Evolutionary conservation across 2,113 vertebrate species (phyloP).

Genomic region (Prunella himalayana): DNA sequence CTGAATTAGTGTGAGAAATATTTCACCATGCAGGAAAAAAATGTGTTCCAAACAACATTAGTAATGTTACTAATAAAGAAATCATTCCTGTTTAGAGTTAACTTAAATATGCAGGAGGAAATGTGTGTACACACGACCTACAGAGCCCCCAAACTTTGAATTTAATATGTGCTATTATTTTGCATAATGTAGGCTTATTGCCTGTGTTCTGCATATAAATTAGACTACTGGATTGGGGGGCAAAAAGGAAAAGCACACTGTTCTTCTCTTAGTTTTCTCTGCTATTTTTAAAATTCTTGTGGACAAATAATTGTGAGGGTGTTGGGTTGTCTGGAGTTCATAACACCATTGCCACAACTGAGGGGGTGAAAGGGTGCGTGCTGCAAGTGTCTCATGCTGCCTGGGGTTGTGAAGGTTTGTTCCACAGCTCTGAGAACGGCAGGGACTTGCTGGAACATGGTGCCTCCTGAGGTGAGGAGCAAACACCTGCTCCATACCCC

Average conservation of each 20-base stretch:
- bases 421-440: not conserved
- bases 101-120: not conserved
- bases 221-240: not conserved
- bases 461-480: not conserved
- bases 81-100: not conserved
- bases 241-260: accelerated
- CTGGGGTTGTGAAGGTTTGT: not conserved
- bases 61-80: not conserved
- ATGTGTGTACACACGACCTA: not conserved
- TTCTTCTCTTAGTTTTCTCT: not conserved
- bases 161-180: slow-evolving; percentile 1
- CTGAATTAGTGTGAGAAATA: not conserved
- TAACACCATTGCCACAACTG: accelerated
- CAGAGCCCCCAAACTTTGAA: not conserved
- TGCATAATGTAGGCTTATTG: not conserved
- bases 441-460: not conserved
- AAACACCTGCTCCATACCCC: not conserved
- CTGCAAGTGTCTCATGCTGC: accelerated
- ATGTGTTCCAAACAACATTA: not conserved
- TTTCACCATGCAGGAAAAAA: not conserved
- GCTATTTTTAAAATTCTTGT: not conserved
- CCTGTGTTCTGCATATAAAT: not conserved
- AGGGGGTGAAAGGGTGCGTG: not conserved
- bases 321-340: not conserved
- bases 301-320: not conserved